Evolutionary conservation across 92 coral and sea anemone species (phyloP), one percentile per base, ranked within the genome.

Genomic region (Porites lobata): DNA sequence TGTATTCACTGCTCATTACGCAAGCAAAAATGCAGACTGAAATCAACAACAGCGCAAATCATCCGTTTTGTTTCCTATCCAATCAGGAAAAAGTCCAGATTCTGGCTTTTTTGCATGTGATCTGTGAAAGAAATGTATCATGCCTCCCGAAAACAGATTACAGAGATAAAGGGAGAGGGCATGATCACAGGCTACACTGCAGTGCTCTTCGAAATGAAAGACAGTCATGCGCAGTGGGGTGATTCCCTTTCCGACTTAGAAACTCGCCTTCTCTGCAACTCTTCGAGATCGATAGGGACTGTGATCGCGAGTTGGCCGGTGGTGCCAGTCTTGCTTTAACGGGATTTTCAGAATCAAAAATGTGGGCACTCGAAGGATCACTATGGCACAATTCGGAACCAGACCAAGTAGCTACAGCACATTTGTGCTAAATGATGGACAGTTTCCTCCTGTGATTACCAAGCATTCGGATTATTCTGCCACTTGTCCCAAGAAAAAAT

Each of bases 401-500:
- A 61, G 69, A 19, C 43, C 8, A 78, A 78, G 24, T 78, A 70
- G 82, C 43, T 78, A 3, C 82, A 78, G 63, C 82, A 78, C 69
- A 78, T 78, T 78, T 78, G 69, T 24, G 82, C 82, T 11, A 78
- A 77, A 56, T 77, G 65, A 17, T 77, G 81, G 81, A 51, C 66
- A 9, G 29, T 8, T 77, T 51, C 12, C 63, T 51, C 21, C 50
- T 51, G 81, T 51, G 81, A 22, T 77, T 6, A 1, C 38, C 64
- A 51, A 26, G 81, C 81, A 77, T 56, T 56, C 65, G 63, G 81
- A 77, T 20, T 51, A 14, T 59, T 51, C 81, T 21, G 15, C 65
- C 6, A 67, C 56, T 51, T 77, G 81, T 56, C 81, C 81, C 81
- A 50, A 17, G 53, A 74, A 74, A n/a, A 58, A 74, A 74, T 56